Conservation (phyloP, 1,140 invertebrate genomes). For the Zaprionus ghesquierei region DNA sequence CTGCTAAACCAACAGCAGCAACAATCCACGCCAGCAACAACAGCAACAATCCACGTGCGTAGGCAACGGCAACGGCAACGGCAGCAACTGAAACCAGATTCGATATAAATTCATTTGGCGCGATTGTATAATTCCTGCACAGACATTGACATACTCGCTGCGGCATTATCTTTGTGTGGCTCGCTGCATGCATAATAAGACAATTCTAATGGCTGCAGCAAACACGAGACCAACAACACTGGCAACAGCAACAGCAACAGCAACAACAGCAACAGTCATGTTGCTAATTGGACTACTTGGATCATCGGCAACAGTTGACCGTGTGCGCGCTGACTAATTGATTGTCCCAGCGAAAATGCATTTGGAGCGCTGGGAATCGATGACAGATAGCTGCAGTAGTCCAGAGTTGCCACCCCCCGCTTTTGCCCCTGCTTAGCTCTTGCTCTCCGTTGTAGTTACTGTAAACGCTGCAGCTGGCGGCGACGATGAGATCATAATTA, state of each 20-base stretch:
- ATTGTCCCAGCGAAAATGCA: slow-evolving; percentile 28
- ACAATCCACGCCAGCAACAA: slow-evolving; percentile 3
- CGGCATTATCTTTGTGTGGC: slow-evolving; percentile 19
- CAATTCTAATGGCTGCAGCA: slow-evolving; percentile 42
- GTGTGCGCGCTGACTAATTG: slow-evolving; percentile 24
- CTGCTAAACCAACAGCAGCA: slow-evolving; percentile 15
- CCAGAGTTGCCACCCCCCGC: neutral
- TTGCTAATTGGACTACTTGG: slow-evolving; percentile 58
- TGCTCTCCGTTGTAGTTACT: too few species aligned
- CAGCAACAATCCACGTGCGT: slow-evolving; percentile 50
- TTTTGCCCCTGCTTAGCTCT: neutral
- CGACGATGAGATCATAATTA: neutral
- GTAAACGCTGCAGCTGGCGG: neutral
- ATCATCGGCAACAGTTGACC: slow-evolving; percentile 2
- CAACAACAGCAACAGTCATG: neutral
- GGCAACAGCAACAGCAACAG: slow-evolving; percentile 3
- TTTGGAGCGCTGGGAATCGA: neutral
- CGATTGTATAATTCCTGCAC: slow-evolving; percentile 62
- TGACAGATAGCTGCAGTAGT: neutral
- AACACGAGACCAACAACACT: neutral
- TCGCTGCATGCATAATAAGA: slow-evolving; percentile 55
- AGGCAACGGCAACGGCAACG: slow-evolving; percentile 32
- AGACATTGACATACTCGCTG: slow-evolving; percentile 53
- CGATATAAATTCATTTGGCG: slow-evolving; percentile 21
- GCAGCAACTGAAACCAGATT: slow-evolving; percentile 23